These are phyloP conservation scores for Hecatera dysodea DNA, from an alignment of 2,888 invertebrate species.

Conservation along the genomic window DNA sequence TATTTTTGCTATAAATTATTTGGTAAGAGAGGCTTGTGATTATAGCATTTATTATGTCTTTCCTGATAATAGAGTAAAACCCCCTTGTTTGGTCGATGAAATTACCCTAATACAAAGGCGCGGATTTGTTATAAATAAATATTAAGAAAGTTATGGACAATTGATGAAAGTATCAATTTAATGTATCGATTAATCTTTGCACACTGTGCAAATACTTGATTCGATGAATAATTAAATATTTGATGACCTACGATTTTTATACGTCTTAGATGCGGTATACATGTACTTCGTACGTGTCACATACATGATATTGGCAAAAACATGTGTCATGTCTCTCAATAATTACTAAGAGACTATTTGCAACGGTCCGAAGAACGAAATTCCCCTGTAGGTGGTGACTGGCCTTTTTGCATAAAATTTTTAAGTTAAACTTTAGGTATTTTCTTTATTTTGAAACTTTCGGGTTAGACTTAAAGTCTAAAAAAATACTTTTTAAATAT, in stretches of 20 bases:
- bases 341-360: slow-evolving; percentile 43
- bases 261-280: slow-evolving; percentile 18
- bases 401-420: not conserved
- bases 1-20: slow-evolving; percentile 12
- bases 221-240: slow-evolving; percentile 29
- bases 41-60: slow-evolving; percentile 62
- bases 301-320: slow-evolving; percentile 30
- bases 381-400: not conserved
- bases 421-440: too few species aligned
- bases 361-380: not conserved
- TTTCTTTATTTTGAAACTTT: not conserved
- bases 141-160: slow-evolving; percentile 35
- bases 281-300: slow-evolving; percentile 32
- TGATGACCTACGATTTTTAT: slow-evolving; percentile 32
- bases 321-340: slow-evolving; percentile 27
- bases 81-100: slow-evolving; percentile 59
- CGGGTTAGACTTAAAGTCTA: not conserved
- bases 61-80: slow-evolving; percentile 60
- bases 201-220: slow-evolving; percentile 44
- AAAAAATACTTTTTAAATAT: not conserved
- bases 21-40: slow-evolving; percentile 62
- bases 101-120: slow-evolving; percentile 45
- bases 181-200: slow-evolving; percentile 41
- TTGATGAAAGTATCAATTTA: slow-evolving; percentile 40
- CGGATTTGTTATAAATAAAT: slow-evolving; percentile 39